These are phyloP conservation scores for Stegophylla sp. DNA, from an alignment of 2,888 invertebrate species.

Conservation along the genomic window DNA sequence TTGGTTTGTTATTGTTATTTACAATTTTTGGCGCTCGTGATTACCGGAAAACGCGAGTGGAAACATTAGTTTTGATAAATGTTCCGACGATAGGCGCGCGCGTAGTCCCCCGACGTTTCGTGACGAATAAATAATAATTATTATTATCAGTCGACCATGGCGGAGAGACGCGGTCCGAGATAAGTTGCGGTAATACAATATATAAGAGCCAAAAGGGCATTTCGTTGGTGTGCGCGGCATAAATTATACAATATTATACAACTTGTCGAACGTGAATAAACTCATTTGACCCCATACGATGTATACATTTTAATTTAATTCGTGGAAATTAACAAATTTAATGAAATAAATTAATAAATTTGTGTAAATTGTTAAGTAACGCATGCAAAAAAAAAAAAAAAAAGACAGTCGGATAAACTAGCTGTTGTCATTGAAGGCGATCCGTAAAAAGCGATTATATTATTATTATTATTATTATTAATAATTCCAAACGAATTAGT, in stretches of 20 bases:
- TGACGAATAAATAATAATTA: constrained; percentile 56
- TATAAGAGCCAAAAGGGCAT: constrained; percentile 7
- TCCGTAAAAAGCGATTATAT: background rate
- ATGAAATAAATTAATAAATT: too few species aligned
- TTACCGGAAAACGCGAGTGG: constrained; percentile 42
- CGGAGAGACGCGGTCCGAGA: constrained; percentile 31
- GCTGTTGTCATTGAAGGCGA: constrained; percentile 5
- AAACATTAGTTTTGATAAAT: constrained; percentile 51
- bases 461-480: too few species aligned
- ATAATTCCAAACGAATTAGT: background rate
- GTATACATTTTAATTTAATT: too few species aligned
- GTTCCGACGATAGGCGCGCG: background rate
- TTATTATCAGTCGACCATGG: constrained; percentile 30
- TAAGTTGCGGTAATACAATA: too few species aligned
- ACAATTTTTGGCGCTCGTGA: constrained; percentile 28
- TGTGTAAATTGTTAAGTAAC: constrained; percentile 2
- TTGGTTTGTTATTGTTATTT: constrained; percentile 18
- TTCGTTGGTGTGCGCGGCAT: background rate
- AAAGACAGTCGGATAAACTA: too few species aligned
- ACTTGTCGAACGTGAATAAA: too few species aligned
- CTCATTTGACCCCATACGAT: too few species aligned
- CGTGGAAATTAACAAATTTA: too few species aligned
- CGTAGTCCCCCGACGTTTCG: constrained; percentile 24
- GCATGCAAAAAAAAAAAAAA: too few species aligned
- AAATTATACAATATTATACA: constrained; percentile 12